Base-by-base conservation (phyloP, 1,140 invertebrate species). In the Drosophila trapezifrons region DNA sequence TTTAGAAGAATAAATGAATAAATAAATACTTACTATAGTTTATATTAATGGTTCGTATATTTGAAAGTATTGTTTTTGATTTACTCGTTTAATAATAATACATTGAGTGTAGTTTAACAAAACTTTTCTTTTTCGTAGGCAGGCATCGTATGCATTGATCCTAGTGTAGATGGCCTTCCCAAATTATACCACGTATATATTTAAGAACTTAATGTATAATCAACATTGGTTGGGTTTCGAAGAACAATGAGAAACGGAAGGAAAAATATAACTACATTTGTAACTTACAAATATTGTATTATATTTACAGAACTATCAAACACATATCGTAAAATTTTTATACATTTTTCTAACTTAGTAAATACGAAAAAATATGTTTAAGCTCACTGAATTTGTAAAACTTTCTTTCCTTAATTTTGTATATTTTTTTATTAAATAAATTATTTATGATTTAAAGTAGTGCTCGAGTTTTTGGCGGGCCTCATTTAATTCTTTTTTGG, bases 301-400 rank as follows among this genome's bases (percentile, higher is more conserved):
- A 81, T 81, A 81, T 81, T 81, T 81, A 81, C 79, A 81, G 76
- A 81, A 81, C 80, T 76, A 67, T 42, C 37, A 7, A 51, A 64
- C 45, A 18, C 12, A 60, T 32, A 32, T 38, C 18, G 47, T n/a
- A 20, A 18, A 32, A n/a, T 40, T 40, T 27, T 29, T 57, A 37
- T 58, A 63, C 54, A 37, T 9, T 29, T 29, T 35, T 32, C 25
- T 32, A 59, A 59, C 45, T 59, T 20, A 59, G 43, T 6, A 8
- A 32, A 58, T 47, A 49, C 56, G 15, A 59, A 35, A 20, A 20
- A 32, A 52, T 52, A 20, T 20, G 6, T 20, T 29, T 63, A 65
- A 29, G 40, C 32, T 62, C 35, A 63, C 25, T 17, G 22, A 67
- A 40, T 63, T 64, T 49, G 37, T 43, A 49, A 63, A 63, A 52